Base-by-base conservation (phyloP, 2,113 vertebrate genomes). In the Onychostruthus taczanowskii region DNA sequence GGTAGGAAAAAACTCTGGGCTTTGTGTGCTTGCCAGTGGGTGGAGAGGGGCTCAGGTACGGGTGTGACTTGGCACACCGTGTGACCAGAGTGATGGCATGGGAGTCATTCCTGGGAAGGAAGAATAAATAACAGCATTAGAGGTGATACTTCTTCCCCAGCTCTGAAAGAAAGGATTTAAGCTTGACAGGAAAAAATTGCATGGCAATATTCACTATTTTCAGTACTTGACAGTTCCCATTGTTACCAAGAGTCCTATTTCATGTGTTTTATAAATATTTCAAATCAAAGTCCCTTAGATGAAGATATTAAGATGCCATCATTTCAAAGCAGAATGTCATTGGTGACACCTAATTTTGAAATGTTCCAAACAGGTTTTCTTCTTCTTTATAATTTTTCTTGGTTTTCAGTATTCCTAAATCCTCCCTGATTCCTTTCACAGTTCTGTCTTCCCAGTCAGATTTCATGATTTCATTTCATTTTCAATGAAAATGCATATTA, bases 191-290 rank as follows among this genome's bases (percentile, higher is more conserved):
- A 24, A 89, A 78, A 85, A 49, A 69, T 8, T 77, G 23, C 44
- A 47, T 41, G 70, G 70, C 72, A 91, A 31, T 63, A 37, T 14
- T 94, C 55, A 31, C 49, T 87, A 47, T 89, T 95, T 89, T 87
- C 87, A 79, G 47, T 47, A 18, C 35, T 84, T 78, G 90, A 72
- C 77, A 89, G 84, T 55, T 95, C 64, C 75, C 46, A 52, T 85
- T 93, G 62, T 95, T 81, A 78, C 15, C 55, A 31, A 53, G 44
- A 69, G 81, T 44, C 44, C 35, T 62, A 79, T 93, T 82, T 93
- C 18, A 64, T 75, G 61, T 96, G 46, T 87, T 84, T 91, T 84
- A 87, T 84, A 94, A 96, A 94, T 91, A 93, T 95, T 94, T 91
- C 82, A 87, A 85, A 76, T 90, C 82, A 58, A 55, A 37, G 18